Conservation (phyloP, 2,797 vertebrate genomes). For the Crenichthys baileyi region DNA sequence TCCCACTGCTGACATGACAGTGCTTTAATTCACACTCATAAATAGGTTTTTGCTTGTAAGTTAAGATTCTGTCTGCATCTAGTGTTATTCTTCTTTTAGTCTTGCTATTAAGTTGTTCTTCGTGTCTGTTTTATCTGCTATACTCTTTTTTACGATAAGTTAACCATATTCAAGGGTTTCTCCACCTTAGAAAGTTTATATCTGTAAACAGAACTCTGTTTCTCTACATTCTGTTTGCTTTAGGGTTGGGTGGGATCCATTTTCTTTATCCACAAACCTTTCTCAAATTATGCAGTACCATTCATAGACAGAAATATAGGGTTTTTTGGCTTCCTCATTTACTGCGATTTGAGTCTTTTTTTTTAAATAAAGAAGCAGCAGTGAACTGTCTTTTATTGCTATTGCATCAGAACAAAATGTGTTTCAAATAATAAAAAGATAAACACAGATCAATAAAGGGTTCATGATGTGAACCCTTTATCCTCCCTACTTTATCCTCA, state of each 20-base stretch:
- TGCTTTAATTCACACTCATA: background rate
- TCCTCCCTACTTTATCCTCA: no score
- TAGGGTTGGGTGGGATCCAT: no score
- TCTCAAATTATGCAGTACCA: no score
- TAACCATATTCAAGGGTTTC: no score
- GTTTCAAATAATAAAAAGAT: background rate
- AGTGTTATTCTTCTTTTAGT: background rate
- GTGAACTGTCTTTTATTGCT: background rate
- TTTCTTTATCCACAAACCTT: no score
- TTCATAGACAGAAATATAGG: background rate
- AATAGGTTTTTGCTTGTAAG: no score
- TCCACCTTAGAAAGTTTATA: no score
- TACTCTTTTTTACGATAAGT: no score
- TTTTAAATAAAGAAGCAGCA: background rate
- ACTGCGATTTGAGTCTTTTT: background rate
- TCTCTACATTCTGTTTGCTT: no score
- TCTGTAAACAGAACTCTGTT: no score
- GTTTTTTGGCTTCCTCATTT: background rate
- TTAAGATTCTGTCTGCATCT: no score
- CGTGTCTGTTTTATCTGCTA: no score
- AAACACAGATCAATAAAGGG: background rate
- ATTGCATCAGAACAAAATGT: background rate
- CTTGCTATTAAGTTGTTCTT: background rate
- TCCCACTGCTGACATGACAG: background rate
- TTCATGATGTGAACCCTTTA: background rate